A percentile compares a stretch with the other conserved stretches of the same genome.
These are phyloP conservation scores for Zonotrichia leucophrys DNA, from an alignment of 2,113 vertebrate genomes.

Conservation along the genomic window DNA sequence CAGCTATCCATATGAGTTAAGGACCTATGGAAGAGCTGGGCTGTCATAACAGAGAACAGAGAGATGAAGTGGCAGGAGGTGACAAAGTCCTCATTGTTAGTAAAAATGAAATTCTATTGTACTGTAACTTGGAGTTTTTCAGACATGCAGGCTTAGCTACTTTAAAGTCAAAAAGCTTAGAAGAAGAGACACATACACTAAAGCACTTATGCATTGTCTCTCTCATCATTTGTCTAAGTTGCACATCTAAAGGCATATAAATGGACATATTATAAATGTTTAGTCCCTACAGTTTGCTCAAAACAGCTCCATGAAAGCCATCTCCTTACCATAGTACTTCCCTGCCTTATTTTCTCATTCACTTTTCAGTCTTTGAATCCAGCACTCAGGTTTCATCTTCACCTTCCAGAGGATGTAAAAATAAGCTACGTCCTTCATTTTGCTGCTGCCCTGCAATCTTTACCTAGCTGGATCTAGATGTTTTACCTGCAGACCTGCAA, in stretches of 20 bases:
- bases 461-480: not conserved
- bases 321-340: not conserved
- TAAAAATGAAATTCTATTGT: not conserved
- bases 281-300: not conserved
- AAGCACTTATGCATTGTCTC: not conserved
- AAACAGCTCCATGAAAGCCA: not conserved
- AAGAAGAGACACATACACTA: not conserved
- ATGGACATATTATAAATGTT: not conserved
- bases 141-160: not conserved
- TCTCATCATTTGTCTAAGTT: not conserved
- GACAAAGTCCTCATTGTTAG: not conserved
- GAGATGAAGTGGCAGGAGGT: not conserved
- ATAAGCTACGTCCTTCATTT: not conserved
- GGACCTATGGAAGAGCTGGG: not conserved
- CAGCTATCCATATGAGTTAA: not conserved
- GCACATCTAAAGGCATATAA: not conserved
- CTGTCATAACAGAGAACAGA: not conserved
- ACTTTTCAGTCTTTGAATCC: not conserved
- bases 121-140: not conserved
- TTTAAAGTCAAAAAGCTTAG: not conserved
- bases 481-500: not conserved
- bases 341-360: not conserved
- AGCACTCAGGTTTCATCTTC: not conserved
- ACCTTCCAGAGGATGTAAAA: not conserved
- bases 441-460: rapidly evolving